Evolutionary conservation across 2,113 vertebrate genomes (phyloP), one percentile per base, ranked within the genome.

Genomic region (Thunnus maccoyii): DNA sequence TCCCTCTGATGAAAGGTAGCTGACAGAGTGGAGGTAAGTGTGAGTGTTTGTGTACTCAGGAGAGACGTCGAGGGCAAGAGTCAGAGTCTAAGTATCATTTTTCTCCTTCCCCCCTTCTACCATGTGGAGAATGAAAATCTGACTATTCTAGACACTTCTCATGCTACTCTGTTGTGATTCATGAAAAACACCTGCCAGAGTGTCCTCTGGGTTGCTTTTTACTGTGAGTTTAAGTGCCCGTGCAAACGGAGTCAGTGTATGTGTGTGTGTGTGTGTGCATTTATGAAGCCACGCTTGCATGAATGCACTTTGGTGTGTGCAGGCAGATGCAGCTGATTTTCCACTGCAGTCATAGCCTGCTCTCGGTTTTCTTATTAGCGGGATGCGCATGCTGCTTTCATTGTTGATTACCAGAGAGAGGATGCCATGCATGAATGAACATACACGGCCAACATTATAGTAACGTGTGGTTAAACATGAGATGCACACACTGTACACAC

Each of bases 171-270:
- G 50, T 48, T 54, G 58, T 72, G 68, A 77, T 62, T 61, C 60
- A 72, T 72, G 67, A 68, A 76, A 86, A 82, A 36, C 78, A 83
- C 81, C 86, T 80, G 84, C 61, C 51, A 67, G 44, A 72, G 27
- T 69, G 54, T 3, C 17, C 66, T 52, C n/a, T 47, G 5, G 78
- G 20, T 63, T 64, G n/a, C 44, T 60, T 56, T 46, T 55, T 36
- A 73, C 41, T 44, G 30, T 6, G 8, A 63, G 52, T 41, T 22
- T 64, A 68, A 72, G 32, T 46, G 27, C 52, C 30, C 56, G 18
- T 58, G 54, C n/a, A 55, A 32, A 61, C 50, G 18, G 9, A 25
- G 17, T 36, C 30, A 81, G 65, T 81, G 51, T 52, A 66, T 78
- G 0, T 62, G 30, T 54, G 52, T 54, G 46, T 69, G 36, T 41